phyloP scores from a whole-genome alignment of 2,113 vertebrate species.

The Ceyx melanurus region DNA sequence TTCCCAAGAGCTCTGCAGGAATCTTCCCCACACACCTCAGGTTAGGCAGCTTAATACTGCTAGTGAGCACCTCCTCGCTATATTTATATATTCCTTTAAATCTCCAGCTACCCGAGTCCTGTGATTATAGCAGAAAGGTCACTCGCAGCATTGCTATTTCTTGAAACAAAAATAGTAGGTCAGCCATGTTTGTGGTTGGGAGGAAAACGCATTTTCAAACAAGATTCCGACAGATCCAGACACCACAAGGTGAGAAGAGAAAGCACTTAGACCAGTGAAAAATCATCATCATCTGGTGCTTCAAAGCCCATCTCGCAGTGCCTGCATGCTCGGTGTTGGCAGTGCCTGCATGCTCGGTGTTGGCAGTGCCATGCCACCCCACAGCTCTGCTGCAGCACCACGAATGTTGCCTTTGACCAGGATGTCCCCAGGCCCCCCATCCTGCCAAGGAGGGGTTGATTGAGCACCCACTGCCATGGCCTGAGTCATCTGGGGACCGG shows the following conservation, averaged over 20 bases:
- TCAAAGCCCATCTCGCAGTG: accelerated
- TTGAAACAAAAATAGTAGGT: neutral
- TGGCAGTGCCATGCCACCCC: accelerated
- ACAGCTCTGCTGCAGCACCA: accelerated
- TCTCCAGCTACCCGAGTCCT: neutral
- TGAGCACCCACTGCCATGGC: neutral
- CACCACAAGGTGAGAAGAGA: too few species aligned
- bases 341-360: neutral
- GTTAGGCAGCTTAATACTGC: neutral
- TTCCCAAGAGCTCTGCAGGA: neutral
- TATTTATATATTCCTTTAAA: neutral
- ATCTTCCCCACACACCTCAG: neutral
- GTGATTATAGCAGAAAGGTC: neutral
- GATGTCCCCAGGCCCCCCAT: neutral
- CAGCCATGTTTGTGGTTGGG: neutral
- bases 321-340: accelerated
- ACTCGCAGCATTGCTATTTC: neutral
- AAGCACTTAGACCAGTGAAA: neutral
- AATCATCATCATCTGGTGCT: neutral
- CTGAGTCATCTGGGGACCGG: neutral
- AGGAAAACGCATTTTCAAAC: neutral
- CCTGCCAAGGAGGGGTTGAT: neutral
- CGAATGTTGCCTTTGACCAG: neutral
- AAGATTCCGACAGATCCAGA: neutral
- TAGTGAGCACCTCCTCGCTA: neutral